phyloP scores from a whole-genome alignment of 64 coral and sea anemone species.

The Dendrophyllia cribrosa region DNA sequence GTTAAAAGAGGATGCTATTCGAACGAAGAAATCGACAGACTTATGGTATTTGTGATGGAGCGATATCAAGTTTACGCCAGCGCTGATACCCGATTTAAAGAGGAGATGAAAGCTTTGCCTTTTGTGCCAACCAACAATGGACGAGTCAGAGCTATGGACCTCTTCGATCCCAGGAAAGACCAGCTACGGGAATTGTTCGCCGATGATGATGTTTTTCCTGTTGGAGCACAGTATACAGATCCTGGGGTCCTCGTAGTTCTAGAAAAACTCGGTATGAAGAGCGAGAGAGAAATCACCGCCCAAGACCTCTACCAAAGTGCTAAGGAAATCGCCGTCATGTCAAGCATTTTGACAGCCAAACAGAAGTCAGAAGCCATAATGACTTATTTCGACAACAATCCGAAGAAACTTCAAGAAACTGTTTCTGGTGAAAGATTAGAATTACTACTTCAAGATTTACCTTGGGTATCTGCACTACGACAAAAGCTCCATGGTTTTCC shows the following conservation, averaged over 20 bases:
- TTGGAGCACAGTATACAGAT: background rate
- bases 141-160: background rate
- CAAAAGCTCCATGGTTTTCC: conserved; percentile 57
- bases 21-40: conserved; percentile 4
- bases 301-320: conserved; percentile 61
- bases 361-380: conserved; percentile 75
- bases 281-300: conserved; percentile 32
- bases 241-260: conserved; percentile 5
- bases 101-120: conserved; percentile 20
- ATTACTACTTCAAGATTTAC: conserved; percentile 10
- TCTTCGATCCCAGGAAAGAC: conserved; percentile 44
- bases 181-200: background rate
- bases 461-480: conserved; percentile 54
- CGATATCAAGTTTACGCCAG: conserved; percentile 49
- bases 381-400: conserved; percentile 27
- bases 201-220: conserved; percentile 58
- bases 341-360: conserved; percentile 24
- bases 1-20: background rate
- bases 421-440: background rate
- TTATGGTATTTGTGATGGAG: conserved; percentile 61
- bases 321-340: conserved; percentile 19
- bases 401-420: background rate
- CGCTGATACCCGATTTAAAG: conserved; percentile 3
- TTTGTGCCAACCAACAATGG: conserved; percentile 11
- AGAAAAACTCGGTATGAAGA: conserved; percentile 53